Conservation (phyloP, 2,113 vertebrate genomes). For the Symphodus melops region DNA sequence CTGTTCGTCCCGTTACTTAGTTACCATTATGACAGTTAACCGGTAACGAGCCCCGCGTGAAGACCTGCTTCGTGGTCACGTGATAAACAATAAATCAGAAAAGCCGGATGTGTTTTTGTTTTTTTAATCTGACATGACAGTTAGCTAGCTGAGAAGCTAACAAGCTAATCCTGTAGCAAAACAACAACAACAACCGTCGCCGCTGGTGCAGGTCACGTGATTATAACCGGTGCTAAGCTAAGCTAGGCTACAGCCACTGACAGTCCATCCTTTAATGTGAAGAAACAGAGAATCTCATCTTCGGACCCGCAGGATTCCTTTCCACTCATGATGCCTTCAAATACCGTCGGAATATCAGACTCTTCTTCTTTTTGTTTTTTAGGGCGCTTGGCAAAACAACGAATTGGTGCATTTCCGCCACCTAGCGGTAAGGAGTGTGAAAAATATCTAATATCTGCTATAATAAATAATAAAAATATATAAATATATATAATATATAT, state of each 20-base stretch:
- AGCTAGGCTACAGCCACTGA: not conserved
- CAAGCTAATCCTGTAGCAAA: conserved; percentile 59
- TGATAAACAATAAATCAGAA: conserved; percentile 10
- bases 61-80: not conserved
- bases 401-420: too few species aligned
- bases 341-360: not conserved
- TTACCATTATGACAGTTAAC: conserved; percentile 43
- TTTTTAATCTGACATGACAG: conserved; percentile 25
- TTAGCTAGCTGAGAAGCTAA: conserved; percentile 42
- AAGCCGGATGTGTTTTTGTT: conserved; percentile 48
- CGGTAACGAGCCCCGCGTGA: not conserved
- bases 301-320: conserved; percentile 24
- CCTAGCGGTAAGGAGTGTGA: too few species aligned
- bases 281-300: conserved; percentile 27
- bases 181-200: conserved; percentile 46
- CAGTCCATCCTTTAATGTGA: not conserved
- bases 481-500: too few species aligned
- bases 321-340: not conserved
- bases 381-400: too few species aligned
- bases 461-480: too few species aligned
- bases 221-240: not conserved
- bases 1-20: conserved; percentile 9
- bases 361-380: too few species aligned
- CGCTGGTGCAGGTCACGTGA: conserved; percentile 6
- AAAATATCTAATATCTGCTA: too few species aligned